Conservation (phyloP, 2,888 invertebrate species). For the Adelognathus sp. region DNA sequence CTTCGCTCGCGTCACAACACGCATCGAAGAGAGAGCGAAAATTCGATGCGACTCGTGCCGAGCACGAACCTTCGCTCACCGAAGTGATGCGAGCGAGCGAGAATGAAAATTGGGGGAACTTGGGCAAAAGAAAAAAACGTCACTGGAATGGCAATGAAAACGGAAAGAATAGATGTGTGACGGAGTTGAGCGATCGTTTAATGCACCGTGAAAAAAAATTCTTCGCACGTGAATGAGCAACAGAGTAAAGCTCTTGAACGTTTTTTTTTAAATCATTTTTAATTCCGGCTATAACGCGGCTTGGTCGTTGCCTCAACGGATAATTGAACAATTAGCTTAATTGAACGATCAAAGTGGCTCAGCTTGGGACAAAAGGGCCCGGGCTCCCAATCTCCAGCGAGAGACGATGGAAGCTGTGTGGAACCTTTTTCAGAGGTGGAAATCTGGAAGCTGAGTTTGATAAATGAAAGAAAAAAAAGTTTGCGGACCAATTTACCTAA, state of each 20-base stretch:
- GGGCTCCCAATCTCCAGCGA: neutral
- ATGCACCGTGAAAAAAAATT: conserved; percentile 35
- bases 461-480: conserved; percentile 19
- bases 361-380: conserved; percentile 17
- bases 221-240: neutral
- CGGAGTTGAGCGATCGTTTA: conserved; percentile 4
- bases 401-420: conserved; percentile 4
- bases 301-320: conserved; percentile 11
- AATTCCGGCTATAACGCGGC: neutral
- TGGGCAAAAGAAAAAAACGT: neutral
- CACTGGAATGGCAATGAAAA: neutral
- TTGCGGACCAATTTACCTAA: neutral
- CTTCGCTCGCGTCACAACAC: conserved; percentile 49
- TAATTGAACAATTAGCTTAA: conserved; percentile 66
- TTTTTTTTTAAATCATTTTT: neutral
- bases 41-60: conserved; percentile 28
- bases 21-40: conserved; percentile 32
- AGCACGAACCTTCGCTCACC: conserved; percentile 48
- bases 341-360: conserved; percentile 58
- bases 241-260: conserved; percentile 8
- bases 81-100: conserved; percentile 17
- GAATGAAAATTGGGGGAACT: neutral
- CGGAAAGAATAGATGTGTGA: conserved; percentile 1
- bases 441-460: conserved; percentile 13
- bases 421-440: neutral